phyloP scores from a whole-genome alignment of 2,888 invertebrate species.

The Pyrrhosoma nymphula region DNA sequence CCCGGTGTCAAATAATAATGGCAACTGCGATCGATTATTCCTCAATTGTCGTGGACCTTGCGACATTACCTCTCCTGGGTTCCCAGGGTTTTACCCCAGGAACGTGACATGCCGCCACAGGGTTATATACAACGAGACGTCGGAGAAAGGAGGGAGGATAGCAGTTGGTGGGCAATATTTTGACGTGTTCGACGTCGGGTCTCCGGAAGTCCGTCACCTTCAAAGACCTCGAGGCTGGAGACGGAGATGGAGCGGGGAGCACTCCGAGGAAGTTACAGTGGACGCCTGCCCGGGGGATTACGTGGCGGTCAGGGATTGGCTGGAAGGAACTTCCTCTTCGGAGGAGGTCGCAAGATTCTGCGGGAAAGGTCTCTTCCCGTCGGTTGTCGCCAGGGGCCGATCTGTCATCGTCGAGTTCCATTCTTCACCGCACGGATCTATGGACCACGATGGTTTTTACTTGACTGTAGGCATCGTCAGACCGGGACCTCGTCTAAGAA shows the following conservation, averaged over 20 bases:
- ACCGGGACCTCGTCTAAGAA: neutral
- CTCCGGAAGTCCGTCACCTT: constrained; percentile 19
- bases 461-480: constrained; percentile 19
- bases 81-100: constrained; percentile 51
- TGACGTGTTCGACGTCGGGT: constrained; percentile 36
- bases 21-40: constrained; percentile 38
- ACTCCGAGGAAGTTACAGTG: constrained; percentile 25
- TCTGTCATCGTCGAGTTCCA: constrained; percentile 45
- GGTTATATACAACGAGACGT: constrained; percentile 51
- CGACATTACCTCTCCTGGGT: constrained; percentile 53
- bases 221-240: neutral
- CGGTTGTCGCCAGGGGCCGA: neutral
- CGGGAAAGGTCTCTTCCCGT: constrained; percentile 37
- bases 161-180: constrained; percentile 52
- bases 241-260: neutral
- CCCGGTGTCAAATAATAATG: neutral
- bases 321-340: neutral
- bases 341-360: constrained; percentile 51
- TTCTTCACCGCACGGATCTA: constrained; percentile 8
- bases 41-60: constrained; percentile 51
- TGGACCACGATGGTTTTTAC: constrained; percentile 57
- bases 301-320: constrained; percentile 43
- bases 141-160: neutral
- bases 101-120: constrained; percentile 50
- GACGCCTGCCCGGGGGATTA: constrained; percentile 51